Evolutionary conservation across 2,888 invertebrate genomes (phyloP).

Genomic region (Serripes groenlandicus): DNA sequence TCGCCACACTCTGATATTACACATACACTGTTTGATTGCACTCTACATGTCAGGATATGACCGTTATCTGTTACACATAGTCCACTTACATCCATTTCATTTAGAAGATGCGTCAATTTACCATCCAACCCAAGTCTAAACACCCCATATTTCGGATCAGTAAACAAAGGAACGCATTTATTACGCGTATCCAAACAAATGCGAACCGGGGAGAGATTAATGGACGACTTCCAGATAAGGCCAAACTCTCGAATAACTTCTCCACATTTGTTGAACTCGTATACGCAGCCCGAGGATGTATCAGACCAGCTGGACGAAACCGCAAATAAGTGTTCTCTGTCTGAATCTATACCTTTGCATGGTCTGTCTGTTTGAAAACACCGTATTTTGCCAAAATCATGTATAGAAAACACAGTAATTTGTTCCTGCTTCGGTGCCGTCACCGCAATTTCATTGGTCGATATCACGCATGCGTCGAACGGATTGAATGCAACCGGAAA

Average conservation of each 20-base stretch:
- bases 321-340: not conserved
- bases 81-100: not conserved
- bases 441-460: not conserved
- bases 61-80: not conserved
- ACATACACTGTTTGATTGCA: not conserved
- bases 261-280: not conserved
- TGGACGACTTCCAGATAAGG: not conserved
- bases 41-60: not conserved
- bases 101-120: not conserved
- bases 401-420: not conserved
- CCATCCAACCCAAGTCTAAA: conserved; percentile 4
- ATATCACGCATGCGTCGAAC: conserved; percentile 10
- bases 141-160: not conserved
- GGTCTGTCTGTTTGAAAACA: conserved; percentile 12
- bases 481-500: not conserved
- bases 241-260: not conserved
- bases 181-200: not conserved
- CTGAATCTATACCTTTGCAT: not conserved
- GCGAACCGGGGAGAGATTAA: not conserved
- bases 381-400: not conserved
- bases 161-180: not conserved
- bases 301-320: not conserved
- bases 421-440: not conserved
- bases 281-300: not conserved
- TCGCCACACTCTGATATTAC: not conserved